phyloP scores from a whole-genome alignment of 1,140 invertebrate species.

The Lordiphosa collinella region DNA sequence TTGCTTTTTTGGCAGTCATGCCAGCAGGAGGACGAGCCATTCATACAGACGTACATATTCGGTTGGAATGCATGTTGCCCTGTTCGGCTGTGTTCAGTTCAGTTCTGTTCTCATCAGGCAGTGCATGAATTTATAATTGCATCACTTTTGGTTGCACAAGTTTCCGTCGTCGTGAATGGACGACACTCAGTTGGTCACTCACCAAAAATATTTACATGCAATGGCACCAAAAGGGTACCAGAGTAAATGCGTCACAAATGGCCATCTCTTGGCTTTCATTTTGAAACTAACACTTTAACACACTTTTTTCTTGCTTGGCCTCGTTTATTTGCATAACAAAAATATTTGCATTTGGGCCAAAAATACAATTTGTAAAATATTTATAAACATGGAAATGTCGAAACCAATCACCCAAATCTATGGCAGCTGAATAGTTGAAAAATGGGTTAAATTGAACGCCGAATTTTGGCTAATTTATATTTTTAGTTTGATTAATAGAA shows the following conservation, averaged over 20 bases:
- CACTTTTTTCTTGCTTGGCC: constrained; percentile 14
- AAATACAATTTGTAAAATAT: constrained; percentile 20
- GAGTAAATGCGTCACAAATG: constrained; percentile 25
- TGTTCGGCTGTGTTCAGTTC: constrained; percentile 15
- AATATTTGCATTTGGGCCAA: constrained; percentile 6
- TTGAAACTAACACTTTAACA: constrained; percentile 26
- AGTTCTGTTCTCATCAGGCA: constrained; percentile 12
- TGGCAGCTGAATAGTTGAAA: background rate
- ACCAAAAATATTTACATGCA: constrained; percentile 23
- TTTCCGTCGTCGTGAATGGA: constrained; percentile 14
- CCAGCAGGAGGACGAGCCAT: constrained; percentile 10
- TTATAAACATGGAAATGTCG: constrained; percentile 10
- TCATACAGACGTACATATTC: background rate
- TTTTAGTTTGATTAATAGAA: too few species aligned
- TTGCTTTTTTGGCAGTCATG: constrained; percentile 51
- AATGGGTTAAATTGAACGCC: background rate
- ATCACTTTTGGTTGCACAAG: constrained; percentile 49
- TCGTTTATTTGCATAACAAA: constrained; percentile 60
- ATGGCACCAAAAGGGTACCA: constrained; percentile 11
- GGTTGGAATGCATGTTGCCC: constrained; percentile 44
- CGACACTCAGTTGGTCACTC: constrained; percentile 33
- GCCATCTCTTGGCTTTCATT: constrained; percentile 28
- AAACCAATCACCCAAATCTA: background rate
- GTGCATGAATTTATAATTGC: constrained; percentile 71
- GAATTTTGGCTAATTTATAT: too few species aligned